These are phyloP conservation scores for Carcharodon carcharias DNA, from an alignment of 2,797 vertebrate genomes.

Conservation along the genomic window DNA sequence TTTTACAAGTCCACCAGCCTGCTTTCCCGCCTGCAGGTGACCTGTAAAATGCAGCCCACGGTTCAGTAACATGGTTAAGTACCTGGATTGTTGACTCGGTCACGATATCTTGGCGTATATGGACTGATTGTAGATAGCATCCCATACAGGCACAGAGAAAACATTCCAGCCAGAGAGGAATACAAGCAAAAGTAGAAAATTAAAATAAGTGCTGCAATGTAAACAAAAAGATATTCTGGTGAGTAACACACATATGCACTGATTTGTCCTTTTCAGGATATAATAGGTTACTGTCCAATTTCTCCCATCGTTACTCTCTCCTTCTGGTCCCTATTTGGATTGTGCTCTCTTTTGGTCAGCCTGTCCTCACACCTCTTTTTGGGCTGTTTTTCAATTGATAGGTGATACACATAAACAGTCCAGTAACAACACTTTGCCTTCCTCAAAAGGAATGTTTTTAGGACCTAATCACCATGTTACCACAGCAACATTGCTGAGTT, in stretches of 20 bases:
- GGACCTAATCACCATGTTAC: neutral
- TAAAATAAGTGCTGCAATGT: constrained; percentile 75
- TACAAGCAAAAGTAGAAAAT: constrained; percentile 89
- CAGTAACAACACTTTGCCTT: neutral
- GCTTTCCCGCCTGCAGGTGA: too few species aligned
- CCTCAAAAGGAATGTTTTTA: neutral
- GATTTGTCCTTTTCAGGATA: neutral
- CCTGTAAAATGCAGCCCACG: neutral
- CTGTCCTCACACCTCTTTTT: neutral
- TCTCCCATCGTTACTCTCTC: neutral
- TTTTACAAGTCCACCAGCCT: too few species aligned
- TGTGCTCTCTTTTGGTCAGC: neutral
- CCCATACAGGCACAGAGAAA: constrained; percentile 80
- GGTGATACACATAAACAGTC: neutral
- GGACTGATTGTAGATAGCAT: constrained; percentile 89
- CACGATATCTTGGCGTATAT: constrained; percentile 80
- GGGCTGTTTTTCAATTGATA: too few species aligned
- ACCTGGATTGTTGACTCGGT: constrained; percentile 91
- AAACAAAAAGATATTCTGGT: constrained; percentile 38
- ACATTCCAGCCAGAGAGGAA: constrained; percentile 84
- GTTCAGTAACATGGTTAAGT: constrained; percentile 45
- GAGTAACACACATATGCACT: neutral
- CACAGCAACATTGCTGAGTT: neutral
- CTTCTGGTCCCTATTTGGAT: neutral
- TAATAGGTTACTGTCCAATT: neutral